Evolutionary conservation across 2,888 invertebrate genomes (phyloP).

Genomic region (Epinotia brunnichana): DNA sequence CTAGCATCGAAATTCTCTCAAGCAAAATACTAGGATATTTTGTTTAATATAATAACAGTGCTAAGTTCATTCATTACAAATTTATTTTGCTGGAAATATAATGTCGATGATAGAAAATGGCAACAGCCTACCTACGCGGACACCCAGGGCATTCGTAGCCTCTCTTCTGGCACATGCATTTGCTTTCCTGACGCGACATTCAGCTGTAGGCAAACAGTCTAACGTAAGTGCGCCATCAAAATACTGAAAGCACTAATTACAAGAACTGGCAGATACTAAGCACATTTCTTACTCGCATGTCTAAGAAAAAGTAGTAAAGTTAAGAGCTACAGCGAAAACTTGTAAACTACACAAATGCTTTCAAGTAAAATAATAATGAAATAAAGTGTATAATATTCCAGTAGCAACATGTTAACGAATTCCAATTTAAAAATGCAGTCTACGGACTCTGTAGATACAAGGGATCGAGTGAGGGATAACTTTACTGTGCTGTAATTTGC

Average conservation of each 20-base stretch:
- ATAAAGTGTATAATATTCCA: not conserved
- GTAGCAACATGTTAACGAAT: not conserved
- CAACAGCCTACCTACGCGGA: slow-evolving; percentile 28
- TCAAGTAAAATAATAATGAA: not conserved
- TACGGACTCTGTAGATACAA: not conserved
- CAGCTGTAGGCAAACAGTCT: slow-evolving; percentile 26
- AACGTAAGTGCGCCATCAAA: not conserved
- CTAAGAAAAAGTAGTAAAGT: not conserved
- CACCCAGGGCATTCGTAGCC: slow-evolving; percentile 38
- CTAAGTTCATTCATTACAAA: no score
- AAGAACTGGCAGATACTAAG: not conserved
- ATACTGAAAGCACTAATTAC: not conserved
- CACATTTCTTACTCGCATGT: not conserved
- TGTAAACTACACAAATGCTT: not conserved
- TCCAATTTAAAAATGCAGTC: not conserved
- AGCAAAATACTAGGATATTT: not conserved
- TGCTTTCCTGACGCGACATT: slow-evolving; percentile 13
- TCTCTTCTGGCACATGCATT: slow-evolving; percentile 18
- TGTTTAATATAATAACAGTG: not conserved
- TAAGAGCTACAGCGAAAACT: not conserved
- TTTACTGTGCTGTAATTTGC: slow-evolving; percentile 21
- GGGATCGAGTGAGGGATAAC: not conserved
- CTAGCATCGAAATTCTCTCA: not conserved
- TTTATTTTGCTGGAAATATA: not conserved
- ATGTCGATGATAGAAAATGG: not conserved